Percentiles rank a stretch among this genome's conserved stretches.
phyloP scores from a whole-genome alignment of 2,113 vertebrate genomes.

The Otus sunia region DNA sequence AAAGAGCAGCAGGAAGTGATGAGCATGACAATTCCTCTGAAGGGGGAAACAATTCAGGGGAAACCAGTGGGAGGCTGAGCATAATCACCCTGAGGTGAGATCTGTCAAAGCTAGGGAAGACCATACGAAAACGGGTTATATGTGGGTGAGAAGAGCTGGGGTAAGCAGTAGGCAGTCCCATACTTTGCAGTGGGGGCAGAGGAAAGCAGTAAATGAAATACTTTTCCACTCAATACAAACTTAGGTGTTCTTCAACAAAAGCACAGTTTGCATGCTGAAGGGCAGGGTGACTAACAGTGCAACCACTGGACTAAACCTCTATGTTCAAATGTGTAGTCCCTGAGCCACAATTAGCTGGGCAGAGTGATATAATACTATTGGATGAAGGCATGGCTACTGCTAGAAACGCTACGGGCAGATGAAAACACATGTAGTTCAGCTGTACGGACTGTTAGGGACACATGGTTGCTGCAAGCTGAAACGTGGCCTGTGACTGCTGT shows the following conservation, averaged over 20 bases:
- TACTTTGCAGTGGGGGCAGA: background rate
- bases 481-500: rapidly evolving
- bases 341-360: background rate
- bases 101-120: background rate
- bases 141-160: background rate
- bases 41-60: background rate
- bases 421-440: background rate
- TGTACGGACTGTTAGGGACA: background rate
- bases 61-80: background rate
- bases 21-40: slow-evolving; percentile 4
- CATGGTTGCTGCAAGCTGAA: background rate
- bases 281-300: background rate
- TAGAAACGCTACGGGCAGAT: background rate
- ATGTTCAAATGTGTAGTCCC: background rate
- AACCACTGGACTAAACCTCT: background rate
- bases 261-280: background rate
- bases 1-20: background rate
- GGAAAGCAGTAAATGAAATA: background rate
- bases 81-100: background rate
- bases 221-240: background rate
- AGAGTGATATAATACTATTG: background rate
- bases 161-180: background rate
- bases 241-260: background rate
- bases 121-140: background rate
- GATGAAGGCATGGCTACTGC: background rate